Conservation (phyloP, 2,797 vertebrate genomes). For the Threskiornis aethiopicus region DNA sequence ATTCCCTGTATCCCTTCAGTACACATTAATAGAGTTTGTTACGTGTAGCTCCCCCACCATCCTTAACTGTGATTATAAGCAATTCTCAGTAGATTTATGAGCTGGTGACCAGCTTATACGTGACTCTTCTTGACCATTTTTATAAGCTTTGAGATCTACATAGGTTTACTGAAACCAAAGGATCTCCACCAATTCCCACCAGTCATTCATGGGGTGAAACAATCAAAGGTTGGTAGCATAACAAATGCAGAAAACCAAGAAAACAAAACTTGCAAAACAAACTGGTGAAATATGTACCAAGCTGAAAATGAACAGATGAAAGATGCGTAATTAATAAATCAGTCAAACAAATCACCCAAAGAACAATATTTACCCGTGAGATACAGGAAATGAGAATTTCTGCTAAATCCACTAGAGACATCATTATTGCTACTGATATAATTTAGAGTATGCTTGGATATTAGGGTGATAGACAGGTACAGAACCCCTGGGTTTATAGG, state of each 20-base stretch:
- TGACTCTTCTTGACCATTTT: not conserved
- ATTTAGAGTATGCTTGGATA: not conserved
- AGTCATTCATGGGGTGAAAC: not conserved
- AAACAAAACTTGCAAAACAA: not conserved
- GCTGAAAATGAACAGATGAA: not conserved
- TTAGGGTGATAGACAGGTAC: not conserved
- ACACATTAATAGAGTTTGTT: not conserved
- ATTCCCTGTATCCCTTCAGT: not conserved
- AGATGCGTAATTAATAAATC: not conserved
- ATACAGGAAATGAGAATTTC: not conserved
- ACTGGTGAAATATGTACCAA: not conserved
- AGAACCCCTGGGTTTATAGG: not conserved
- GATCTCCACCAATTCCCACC: not conserved
- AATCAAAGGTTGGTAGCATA: not conserved
- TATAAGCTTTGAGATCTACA: not conserved
- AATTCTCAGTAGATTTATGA: not conserved
- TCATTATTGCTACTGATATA: not conserved
- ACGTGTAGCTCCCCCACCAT: not conserved
- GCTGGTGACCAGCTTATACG: not conserved
- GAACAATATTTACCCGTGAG: not conserved
- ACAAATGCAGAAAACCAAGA: rapidly evolving
- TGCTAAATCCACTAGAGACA: not conserved
- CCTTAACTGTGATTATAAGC: not conserved
- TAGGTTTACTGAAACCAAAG: not conserved
- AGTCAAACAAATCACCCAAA: not conserved